phyloP scores from a whole-genome alignment of 2,113 vertebrate genomes.

The Anolis sagrei region DNA sequence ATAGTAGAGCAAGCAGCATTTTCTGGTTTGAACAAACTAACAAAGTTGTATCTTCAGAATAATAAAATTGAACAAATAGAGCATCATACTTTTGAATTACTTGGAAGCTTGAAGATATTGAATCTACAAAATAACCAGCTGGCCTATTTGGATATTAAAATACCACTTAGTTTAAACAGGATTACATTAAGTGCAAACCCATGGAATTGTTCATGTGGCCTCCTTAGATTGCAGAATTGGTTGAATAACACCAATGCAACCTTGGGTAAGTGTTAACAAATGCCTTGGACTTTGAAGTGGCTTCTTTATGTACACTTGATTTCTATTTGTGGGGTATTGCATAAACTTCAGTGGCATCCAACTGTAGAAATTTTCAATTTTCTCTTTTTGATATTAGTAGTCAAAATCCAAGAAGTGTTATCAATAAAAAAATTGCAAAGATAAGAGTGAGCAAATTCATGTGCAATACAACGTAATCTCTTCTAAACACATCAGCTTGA shows the following conservation, averaged over 20 bases:
- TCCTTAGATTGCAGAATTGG: conserved; percentile 72
- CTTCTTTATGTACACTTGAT: background rate
- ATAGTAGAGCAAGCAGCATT: conserved; percentile 77
- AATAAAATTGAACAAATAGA: conserved; percentile 80
- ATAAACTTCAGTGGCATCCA: background rate
- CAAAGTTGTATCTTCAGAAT: conserved; percentile 79
- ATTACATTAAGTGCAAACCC: conserved; percentile 82
- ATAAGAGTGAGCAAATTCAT: background rate
- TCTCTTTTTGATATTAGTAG: background rate
- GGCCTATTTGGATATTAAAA: conserved; percentile 62
- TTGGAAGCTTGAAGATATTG: conserved; percentile 73
- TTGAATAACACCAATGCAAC: conserved; percentile 66
- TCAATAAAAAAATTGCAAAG: background rate
- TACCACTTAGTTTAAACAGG: conserved; percentile 58
- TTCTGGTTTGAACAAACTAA: conserved; percentile 72
- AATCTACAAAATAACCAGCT: conserved; percentile 76
- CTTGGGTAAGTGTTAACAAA: conserved; percentile 75
- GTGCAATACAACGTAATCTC: background rate
- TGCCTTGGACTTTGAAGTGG: background rate
- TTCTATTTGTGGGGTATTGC: background rate
- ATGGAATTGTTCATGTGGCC: conserved; percentile 84
- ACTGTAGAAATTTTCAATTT: background rate
- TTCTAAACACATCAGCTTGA: background rate
- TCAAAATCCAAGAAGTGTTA: background rate
- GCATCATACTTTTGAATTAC: conserved; percentile 56